These are phyloP conservation scores for Drosophila rufa DNA, from an alignment of 1,140 invertebrate genomes.

Conservation along the genomic window DNA sequence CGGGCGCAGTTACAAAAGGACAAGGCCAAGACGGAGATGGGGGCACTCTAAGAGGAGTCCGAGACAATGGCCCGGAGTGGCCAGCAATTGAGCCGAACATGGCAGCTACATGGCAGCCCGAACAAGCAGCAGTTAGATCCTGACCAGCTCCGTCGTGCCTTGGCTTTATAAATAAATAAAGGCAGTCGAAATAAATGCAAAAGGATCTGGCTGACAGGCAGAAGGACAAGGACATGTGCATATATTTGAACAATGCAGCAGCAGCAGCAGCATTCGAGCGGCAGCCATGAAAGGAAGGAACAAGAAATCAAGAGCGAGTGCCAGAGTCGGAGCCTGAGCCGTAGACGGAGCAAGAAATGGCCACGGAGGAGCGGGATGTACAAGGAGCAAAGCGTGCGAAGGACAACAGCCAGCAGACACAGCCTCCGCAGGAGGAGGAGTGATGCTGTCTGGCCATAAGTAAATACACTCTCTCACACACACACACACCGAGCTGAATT, in stretches of 20 bases:
- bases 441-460: conserved; percentile 76
- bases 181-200: conserved; percentile 74
- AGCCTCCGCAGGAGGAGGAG: conserved; percentile 53
- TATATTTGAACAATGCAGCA: conserved; percentile 64
- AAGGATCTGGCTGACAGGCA: conserved; percentile 56
- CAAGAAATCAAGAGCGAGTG: conserved; percentile 80
- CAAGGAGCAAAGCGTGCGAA: conserved; percentile 62
- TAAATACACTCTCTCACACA: conserved; percentile 27
- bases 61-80: conserved; percentile 51
- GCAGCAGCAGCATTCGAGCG: conserved; percentile 8
- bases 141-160: conserved; percentile 34
- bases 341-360: conserved; percentile 53
- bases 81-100: conserved; percentile 71
- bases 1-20: conserved; percentile 13
- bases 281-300: conserved; percentile 61
- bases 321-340: not conserved
- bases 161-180: conserved; percentile 79
- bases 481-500: conserved; percentile 44
- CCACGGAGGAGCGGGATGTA: conserved; percentile 32
- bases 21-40: conserved; percentile 18
- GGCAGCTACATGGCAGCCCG: conserved; percentile 75
- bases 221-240: conserved; percentile 73
- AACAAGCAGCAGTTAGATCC: conserved; percentile 63
- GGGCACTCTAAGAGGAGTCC: conserved; percentile 9
- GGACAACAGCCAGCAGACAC: conserved; percentile 67